Percentiles rank a stretch among this genome's conserved stretches.
Evolutionary conservation across 2,888 invertebrate species (phyloP).

Genomic region (Biston betularia): DNA sequence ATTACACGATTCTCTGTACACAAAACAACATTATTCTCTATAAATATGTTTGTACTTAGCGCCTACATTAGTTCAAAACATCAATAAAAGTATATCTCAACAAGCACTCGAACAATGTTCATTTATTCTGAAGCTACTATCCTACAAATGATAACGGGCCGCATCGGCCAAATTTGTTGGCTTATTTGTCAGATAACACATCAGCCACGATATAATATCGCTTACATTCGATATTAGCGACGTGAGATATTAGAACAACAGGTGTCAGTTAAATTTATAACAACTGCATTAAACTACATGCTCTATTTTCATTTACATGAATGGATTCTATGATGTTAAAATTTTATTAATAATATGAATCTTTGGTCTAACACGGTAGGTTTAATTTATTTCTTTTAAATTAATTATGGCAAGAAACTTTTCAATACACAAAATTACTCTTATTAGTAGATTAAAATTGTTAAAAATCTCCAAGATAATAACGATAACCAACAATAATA

Average conservation of each 20-base stretch:
- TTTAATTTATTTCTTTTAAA: not conserved
- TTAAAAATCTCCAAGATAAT: not conserved
- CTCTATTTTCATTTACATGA: slow-evolving; percentile 26
- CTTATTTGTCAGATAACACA: slow-evolving; percentile 76
- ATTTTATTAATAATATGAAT: not conserved
- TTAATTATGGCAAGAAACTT: not conserved
- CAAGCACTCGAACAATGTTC: slow-evolving; percentile 72
- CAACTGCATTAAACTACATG: slow-evolving; percentile 46
- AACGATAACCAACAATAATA: slow-evolving; percentile 17
- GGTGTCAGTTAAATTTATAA: slow-evolving; percentile 54
- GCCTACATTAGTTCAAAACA: slow-evolving; percentile 65
- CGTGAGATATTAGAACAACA: slow-evolving; percentile 59
- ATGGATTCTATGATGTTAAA: slow-evolving; percentile 25
- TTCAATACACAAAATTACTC: not conserved
- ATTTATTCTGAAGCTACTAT: slow-evolving; percentile 67
- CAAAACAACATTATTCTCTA: slow-evolving; percentile 46
- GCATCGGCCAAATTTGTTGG: slow-evolving; percentile 63
- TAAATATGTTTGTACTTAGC: slow-evolving; percentile 59
- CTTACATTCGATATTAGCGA: slow-evolving; percentile 63
- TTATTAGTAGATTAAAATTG: not conserved
- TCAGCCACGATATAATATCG: slow-evolving; percentile 64
- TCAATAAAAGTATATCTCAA: slow-evolving; percentile 72
- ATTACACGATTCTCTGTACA: slow-evolving; percentile 54
- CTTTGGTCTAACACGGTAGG: slow-evolving; percentile 1
- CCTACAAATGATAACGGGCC: slow-evolving; percentile 66